Conservation (phyloP, 1,140 invertebrate species). For the Philotrypesis tridentata region DNA sequence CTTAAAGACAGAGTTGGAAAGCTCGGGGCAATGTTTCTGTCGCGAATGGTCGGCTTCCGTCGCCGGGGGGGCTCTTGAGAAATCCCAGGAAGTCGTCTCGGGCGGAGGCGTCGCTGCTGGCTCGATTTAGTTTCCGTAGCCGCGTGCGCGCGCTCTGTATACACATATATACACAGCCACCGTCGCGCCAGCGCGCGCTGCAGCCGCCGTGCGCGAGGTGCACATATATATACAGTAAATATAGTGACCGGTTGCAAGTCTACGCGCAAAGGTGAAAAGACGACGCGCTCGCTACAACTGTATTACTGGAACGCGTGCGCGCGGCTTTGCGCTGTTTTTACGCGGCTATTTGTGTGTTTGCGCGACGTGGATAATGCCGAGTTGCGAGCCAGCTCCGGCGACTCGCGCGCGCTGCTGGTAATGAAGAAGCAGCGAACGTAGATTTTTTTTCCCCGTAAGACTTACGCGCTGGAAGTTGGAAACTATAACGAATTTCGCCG, state of each 20-base stretch:
- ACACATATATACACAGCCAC: no score
- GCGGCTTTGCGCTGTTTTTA: neutral
- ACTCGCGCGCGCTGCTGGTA: no score
- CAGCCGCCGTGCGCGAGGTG: no score
- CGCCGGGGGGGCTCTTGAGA: conserved; percentile 6
- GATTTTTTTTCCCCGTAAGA: no score
- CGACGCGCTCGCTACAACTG: neutral
- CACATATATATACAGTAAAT: no score
- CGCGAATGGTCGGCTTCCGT: neutral
- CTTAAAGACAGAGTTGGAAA: no score
- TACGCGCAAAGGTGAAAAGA: neutral
- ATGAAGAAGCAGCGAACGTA: no score
- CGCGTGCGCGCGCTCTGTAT: no score
- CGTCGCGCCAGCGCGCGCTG: no score
- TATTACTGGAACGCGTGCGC: neutral
- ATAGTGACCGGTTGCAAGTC: neutral
- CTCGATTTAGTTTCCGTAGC: neutral
- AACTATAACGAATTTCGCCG: no score
- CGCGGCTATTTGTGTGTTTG: neutral
- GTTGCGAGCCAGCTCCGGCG: no score
- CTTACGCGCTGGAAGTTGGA: no score
- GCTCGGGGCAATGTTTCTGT: neutral
- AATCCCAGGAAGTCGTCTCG: conserved; percentile 8
- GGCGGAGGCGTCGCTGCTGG: neutral
- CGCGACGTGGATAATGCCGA: neutral